phyloP scores from a whole-genome alignment of 2,113 vertebrate genomes.

The Eubucco bourcierii region DNA sequence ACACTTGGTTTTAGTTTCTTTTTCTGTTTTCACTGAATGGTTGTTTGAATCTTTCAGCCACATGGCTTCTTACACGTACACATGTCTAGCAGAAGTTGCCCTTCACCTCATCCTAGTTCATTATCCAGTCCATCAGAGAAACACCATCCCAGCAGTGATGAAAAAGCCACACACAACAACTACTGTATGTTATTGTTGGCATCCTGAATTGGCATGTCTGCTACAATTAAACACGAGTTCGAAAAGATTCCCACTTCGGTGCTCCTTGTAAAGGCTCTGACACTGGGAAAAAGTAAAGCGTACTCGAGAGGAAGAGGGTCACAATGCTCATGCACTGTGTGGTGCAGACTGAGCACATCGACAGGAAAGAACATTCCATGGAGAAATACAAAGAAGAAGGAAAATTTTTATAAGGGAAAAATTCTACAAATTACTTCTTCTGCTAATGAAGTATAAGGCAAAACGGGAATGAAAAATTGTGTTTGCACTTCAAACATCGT shows the following conservation, averaged over 20 bases:
- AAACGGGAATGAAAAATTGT: neutral
- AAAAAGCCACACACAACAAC: constrained; percentile 47
- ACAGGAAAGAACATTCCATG: neutral
- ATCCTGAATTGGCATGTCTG: constrained; percentile 12
- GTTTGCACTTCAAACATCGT: neutral
- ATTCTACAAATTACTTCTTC: neutral
- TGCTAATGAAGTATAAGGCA: neutral
- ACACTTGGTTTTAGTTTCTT: too few species aligned
- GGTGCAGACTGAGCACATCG: neutral
- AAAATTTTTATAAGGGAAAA: neutral
- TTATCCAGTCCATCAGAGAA: constrained; percentile 44
- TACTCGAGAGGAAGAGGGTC: neutral
- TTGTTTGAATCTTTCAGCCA: neutral
- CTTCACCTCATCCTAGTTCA: constrained; percentile 26
- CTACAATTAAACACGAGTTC: constrained; percentile 49
- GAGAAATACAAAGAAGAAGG: neutral
- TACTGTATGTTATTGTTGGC: constrained; percentile 56
- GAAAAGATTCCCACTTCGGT: constrained; percentile 5
- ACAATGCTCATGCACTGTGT: neutral
- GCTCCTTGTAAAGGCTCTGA: neutral
- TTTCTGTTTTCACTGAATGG: neutral
- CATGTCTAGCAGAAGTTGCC: neutral
- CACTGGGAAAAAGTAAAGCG: neutral
- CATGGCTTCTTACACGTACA: constrained; percentile 36
- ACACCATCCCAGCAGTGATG: neutral